These are phyloP conservation scores for Pterois miles DNA, from an alignment of 2,797 vertebrate species.

Conservation along the genomic window DNA sequence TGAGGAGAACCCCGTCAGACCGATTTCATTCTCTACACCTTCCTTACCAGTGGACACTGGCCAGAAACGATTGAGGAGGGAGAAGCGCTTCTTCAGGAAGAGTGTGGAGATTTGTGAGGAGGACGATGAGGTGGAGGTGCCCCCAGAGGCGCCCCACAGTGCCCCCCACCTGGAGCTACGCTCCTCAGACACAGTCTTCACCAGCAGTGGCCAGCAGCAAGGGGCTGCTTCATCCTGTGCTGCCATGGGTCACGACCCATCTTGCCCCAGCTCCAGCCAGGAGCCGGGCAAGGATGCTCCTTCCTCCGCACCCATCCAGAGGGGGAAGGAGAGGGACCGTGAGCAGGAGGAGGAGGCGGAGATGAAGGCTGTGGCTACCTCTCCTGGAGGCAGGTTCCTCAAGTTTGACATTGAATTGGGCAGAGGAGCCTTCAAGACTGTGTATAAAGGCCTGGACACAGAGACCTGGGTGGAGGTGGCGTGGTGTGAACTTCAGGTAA, in stretches of 20 bases:
- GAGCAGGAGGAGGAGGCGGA: slow-evolving; percentile 94
- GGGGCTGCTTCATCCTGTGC: slow-evolving; percentile 61
- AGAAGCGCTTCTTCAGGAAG: slow-evolving; percentile 93
- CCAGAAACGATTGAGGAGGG: slow-evolving; percentile 79
- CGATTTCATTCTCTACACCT: slow-evolving; percentile 69
- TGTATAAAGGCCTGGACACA: slow-evolving; percentile 95
- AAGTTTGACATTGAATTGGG: slow-evolving; percentile 97
- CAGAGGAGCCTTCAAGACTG: slow-evolving; percentile 94
- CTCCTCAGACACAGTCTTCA: slow-evolving; percentile 81
- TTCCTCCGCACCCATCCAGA: slow-evolving; percentile 64
- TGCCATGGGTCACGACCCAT: slow-evolving; percentile 67
- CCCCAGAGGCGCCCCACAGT: slow-evolving; percentile 70
- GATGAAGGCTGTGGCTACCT: slow-evolving; percentile 95
- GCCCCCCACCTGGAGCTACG: slow-evolving; percentile 76
- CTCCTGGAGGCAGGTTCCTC: slow-evolving; percentile 92
- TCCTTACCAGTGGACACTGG: slow-evolving; percentile 70
- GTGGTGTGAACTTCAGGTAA: slow-evolving; percentile 96
- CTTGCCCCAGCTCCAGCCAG: slow-evolving; percentile 48
- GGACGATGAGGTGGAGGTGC: slow-evolving; percentile 78
- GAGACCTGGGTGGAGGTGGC: slow-evolving; percentile 98
- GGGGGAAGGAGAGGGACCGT: slow-evolving; percentile 87
- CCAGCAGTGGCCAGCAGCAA: slow-evolving; percentile 67
- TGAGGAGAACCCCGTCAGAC: slow-evolving; percentile 46
- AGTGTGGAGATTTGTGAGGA: slow-evolving; percentile 91
- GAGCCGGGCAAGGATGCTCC: slow-evolving; percentile 69